A percentile compares a stretch with the other conserved stretches of the same genome.
These are phyloP conservation scores for Eurypyga helias DNA, from an alignment of 2,113 vertebrate species.

Conservation along the genomic window DNA sequence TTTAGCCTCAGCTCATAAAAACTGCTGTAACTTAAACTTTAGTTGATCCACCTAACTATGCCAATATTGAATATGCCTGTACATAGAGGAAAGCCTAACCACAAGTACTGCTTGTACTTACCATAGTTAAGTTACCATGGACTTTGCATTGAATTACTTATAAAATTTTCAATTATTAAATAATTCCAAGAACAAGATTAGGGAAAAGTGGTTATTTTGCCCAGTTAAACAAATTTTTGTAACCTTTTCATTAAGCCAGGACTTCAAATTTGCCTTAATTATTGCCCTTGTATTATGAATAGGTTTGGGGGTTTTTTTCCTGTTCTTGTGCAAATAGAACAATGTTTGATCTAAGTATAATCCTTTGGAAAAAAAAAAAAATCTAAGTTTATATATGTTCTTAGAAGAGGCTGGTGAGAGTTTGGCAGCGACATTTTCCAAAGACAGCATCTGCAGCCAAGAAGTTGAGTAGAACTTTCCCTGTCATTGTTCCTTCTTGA, in stretches of 20 bases:
- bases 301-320: neutral
- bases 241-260: neutral
- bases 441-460: neutral
- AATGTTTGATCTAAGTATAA: neutral
- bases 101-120: neutral
- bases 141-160: neutral
- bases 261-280: neutral
- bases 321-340: neutral
- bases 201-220: neutral
- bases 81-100: neutral
- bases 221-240: neutral
- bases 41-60: neutral
- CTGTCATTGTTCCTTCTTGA: neutral
- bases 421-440: neutral
- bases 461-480: neutral
- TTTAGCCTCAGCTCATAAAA: neutral
- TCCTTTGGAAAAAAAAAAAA: neutral
- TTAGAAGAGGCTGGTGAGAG: neutral
- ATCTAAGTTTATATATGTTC: neutral
- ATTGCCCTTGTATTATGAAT: neutral
- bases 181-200: neutral
- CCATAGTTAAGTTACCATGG: neutral
- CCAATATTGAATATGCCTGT: neutral
- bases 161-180: neutral
- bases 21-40: neutral